Base-by-base conservation (phyloP, 2,888 invertebrate species). In the Resseliella maxima region DNA sequence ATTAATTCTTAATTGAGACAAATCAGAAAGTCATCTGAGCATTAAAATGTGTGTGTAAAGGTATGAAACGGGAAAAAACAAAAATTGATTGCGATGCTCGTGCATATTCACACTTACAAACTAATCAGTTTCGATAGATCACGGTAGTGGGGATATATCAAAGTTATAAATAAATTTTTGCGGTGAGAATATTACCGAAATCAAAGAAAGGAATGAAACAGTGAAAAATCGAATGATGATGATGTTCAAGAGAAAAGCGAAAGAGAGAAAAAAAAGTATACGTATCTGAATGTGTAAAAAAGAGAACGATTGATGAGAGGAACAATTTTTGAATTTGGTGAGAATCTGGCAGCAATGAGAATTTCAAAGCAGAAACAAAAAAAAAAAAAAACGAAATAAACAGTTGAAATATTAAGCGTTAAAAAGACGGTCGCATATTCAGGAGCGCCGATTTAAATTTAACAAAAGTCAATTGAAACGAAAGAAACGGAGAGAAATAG, bases 41-140 rank as follows among this genome's bases (percentile, higher is more conserved):
- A n/a, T 59, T 10, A 6, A 59, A 59, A 50, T 18, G 46, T 50
- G 46, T 59, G 59, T 18, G 2, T 18, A 50, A 59, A 59, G 59
- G 59, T 59, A 18, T 15, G 31, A 31, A 31, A 35, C 72, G 72
- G 35, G 46, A 50, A 50, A 59, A 27, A n/a, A n/a, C n/a, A n/a
- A n/a, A 59, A 27, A 72, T 72, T 72, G 21, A 72, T 72, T n/a
- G n/a, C 10, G 50, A 59, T 59, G 59, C 24, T 59, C 27, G 31
- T 72, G 15, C 72, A 72, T 72, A 35, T 72, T 72, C 72, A 72
- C 72, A 72, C 72, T 72, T 72, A 72, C 72, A 35, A 72, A 35
- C 72, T 72, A 31, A 72, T 72, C 72, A 31, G 72, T 72, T 72
- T 31, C 31, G 72, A 72, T 72, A 72, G 72, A 72, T 35, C 72